A percentile compares a stretch with the other conserved stretches of the same genome.
These are phyloP conservation scores for Oppia nitens DNA, from an alignment of 1,140 invertebrate species.

Conservation along the genomic window DNA sequence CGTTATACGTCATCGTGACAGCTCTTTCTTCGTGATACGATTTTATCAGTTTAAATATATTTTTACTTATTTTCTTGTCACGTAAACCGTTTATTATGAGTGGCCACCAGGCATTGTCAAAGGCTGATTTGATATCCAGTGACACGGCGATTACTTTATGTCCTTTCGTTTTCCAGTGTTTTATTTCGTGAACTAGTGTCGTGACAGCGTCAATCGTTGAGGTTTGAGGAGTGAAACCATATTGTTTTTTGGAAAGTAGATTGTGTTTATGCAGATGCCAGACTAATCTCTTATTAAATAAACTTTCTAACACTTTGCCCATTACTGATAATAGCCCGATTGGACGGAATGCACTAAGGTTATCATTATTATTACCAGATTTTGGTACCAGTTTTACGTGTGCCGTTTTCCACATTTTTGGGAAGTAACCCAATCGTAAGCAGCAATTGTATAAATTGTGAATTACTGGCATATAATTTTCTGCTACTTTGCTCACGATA, in stretches of 20 bases:
- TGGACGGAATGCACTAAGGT: slow-evolving; percentile 1
- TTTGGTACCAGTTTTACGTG: slow-evolving; percentile 8
- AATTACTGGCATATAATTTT: neutral
- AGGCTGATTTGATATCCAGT: neutral
- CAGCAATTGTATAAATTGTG: slow-evolving; percentile 2
- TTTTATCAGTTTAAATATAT: neutral
- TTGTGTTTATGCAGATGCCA: neutral
- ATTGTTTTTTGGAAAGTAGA: slow-evolving; percentile 8
- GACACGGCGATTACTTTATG: neutral
- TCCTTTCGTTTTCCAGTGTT: neutral
- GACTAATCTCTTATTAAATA: slow-evolving; percentile 4
- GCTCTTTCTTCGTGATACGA: neutral
- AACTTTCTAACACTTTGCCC: slow-evolving; percentile 13
- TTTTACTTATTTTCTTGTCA: neutral
- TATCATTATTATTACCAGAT: neutral
- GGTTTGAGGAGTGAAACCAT: slow-evolving; percentile 9
- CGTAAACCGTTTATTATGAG: neutral
- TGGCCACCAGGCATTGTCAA: slow-evolving; percentile 5
- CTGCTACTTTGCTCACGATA: neutral
- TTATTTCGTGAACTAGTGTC: neutral
- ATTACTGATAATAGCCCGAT: slow-evolving; percentile 11
- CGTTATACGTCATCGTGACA: neutral
- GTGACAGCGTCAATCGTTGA: slow-evolving; percentile 2
- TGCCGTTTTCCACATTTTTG: neutral
- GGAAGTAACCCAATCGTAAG: slow-evolving; percentile 1